Percentiles rank a stretch among this genome's conserved stretches.
Conservation (phyloP, 2,888 invertebrate genomes). For the Conchocele bisecta region DNA sequence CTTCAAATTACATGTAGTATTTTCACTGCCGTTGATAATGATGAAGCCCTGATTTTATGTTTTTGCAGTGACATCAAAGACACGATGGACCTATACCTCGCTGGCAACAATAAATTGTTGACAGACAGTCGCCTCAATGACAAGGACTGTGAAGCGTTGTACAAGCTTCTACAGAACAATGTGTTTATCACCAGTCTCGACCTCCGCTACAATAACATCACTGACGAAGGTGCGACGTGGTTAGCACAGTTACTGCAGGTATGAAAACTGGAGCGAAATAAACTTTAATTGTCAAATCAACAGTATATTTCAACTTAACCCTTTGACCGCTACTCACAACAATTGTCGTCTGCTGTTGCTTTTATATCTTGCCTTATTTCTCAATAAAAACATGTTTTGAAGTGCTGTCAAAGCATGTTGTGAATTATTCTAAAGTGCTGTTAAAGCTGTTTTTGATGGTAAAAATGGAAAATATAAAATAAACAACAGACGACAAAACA, state of each 20-base stretch:
- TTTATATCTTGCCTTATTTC: no score
- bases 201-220: slow-evolving; percentile 81
- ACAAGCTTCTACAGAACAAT: slow-evolving; percentile 74
- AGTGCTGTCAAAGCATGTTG: no score
- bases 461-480: no score
- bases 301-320: no score
- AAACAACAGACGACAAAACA: no score
- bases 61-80: slow-evolving; percentile 68
- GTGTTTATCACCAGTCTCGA: slow-evolving; percentile 76
- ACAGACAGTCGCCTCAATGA: slow-evolving; percentile 74
- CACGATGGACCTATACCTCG: slow-evolving; percentile 72
- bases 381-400: no score
- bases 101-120: slow-evolving; percentile 78
- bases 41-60: no score
- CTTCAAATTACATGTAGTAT: no score
- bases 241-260: slow-evolving; percentile 78
- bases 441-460: no score
- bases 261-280: slow-evolving; percentile 5
- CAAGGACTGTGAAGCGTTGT: slow-evolving; percentile 72
- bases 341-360: no score
- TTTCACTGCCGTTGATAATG: background rate
- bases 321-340: no score
- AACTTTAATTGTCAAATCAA: slow-evolving; percentile 1
- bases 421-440: no score
- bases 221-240: slow-evolving; percentile 76